Conservation (phyloP, 1,140 invertebrate genomes). For the Adoxophyes honmai region DNA sequence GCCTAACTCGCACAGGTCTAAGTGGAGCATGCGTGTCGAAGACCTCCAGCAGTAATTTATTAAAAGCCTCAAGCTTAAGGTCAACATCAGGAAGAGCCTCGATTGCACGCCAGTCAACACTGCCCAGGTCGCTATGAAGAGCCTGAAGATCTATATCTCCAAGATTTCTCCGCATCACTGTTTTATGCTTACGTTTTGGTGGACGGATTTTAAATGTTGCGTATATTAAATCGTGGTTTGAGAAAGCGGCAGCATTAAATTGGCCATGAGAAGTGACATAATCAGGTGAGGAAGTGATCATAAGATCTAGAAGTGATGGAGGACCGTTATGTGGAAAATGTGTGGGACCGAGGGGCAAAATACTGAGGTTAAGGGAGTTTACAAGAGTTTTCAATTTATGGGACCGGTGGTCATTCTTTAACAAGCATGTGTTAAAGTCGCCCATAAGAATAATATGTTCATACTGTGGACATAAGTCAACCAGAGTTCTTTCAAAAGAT, state of each 20-base stretch:
- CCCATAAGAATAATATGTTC: too few species aligned
- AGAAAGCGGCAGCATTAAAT: too few species aligned
- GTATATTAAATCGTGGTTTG: too few species aligned
- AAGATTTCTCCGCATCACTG: neutral
- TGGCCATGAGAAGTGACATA: too few species aligned
- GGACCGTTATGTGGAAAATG: too few species aligned
- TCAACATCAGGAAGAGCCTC: neutral
- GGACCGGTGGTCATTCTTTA: neutral
- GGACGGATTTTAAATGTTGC: too few species aligned
- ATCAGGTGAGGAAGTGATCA: slow-evolving; percentile 2
- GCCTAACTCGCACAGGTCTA: neutral
- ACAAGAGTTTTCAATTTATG: neutral
- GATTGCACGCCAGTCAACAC: neutral
- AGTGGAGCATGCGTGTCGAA: neutral
- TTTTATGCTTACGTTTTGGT: neutral
- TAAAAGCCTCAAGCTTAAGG: neutral
- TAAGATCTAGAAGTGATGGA: too few species aligned
- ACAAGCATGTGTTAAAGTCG: too few species aligned
- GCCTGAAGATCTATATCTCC: neutral
- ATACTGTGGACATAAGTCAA: too few species aligned
- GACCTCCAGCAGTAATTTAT: neutral
- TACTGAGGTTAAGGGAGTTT: neutral
- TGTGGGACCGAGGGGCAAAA: too few species aligned
- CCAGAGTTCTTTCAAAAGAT: too few species aligned
- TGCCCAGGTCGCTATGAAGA: too few species aligned